Percentiles rank a stretch among this genome's conserved stretches.
These are phyloP conservation scores for Scrobipalpa atriplicella DNA, from an alignment of 2,888 invertebrate species.

Conservation along the genomic window DNA sequence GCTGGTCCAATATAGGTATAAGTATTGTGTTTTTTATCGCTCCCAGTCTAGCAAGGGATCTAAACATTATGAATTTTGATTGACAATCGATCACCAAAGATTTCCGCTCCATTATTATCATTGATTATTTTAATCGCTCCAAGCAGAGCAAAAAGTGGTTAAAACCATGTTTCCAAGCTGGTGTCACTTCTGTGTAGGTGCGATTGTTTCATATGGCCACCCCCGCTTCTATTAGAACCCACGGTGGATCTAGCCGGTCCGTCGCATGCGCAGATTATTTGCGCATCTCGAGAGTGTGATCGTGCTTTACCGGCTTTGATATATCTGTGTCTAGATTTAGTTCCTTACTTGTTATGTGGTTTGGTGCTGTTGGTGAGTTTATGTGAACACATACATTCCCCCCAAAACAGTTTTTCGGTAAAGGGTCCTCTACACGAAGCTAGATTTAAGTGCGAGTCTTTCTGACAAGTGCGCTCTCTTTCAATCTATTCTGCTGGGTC, in stretches of 20 bases:
- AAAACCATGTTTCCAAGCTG: constrained; percentile 25
- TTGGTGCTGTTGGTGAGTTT: constrained; percentile 3
- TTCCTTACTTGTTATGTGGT: neutral
- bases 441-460: too few relatives aligned
- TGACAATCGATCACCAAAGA: neutral
- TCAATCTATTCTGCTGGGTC: too few relatives aligned
- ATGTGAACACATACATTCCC: neutral
- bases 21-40: too few relatives aligned
- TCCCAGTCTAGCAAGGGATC: too few relatives aligned
- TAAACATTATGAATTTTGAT: too few relatives aligned
- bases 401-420: too few relatives aligned
- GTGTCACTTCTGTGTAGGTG: constrained; percentile 28
- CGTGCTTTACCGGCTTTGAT: neutral
- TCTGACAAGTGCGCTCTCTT: too few relatives aligned
- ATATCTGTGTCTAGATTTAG: neutral
- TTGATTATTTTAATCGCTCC: constrained; percentile 16
- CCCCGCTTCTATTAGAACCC: constrained; percentile 32
- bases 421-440: too few relatives aligned
- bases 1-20: too few relatives aligned
- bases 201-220: constrained; percentile 35
- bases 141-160: constrained; percentile 10
- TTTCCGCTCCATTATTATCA: neutral
- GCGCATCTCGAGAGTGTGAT: neutral
- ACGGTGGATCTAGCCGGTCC: constrained; percentile 26
- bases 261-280: constrained; percentile 1